A percentile compares a stretch with the other conserved stretches of the same genome.
These are phyloP conservation scores for Aporrectodea caliginosa DNA, from an alignment of 1,140 invertebrate species.

Conservation along the genomic window DNA sequence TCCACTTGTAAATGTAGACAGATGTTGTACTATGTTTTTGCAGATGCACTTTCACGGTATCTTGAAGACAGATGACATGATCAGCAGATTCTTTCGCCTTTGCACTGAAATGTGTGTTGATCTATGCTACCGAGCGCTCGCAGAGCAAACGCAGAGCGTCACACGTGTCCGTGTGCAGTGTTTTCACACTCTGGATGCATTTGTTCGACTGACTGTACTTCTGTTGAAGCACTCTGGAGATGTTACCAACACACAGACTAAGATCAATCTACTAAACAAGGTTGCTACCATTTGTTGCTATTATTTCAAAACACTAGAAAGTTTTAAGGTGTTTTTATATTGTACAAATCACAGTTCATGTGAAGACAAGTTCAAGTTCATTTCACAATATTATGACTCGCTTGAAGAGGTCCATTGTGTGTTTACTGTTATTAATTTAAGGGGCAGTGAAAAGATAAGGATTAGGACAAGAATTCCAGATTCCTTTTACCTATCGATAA, in stretches of 20 bases:
- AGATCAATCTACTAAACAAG: slow-evolving; percentile 95
- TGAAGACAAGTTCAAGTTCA: no score
- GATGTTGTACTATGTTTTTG: slow-evolving; percentile 38
- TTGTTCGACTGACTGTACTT: slow-evolving; percentile 86
- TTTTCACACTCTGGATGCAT: slow-evolving; percentile 92
- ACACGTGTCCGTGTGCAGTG: slow-evolving; percentile 79
- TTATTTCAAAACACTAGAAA: no score
- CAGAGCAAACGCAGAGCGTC: slow-evolving; percentile 56
- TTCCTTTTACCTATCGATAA: no score
- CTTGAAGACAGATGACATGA: slow-evolving; percentile 93
- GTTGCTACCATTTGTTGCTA: no score
- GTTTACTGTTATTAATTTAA: no score
- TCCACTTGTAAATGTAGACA: no score
- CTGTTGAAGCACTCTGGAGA: slow-evolving; percentile 90
- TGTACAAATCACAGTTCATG: no score
- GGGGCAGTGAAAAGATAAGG: no score
- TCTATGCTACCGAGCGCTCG: slow-evolving; percentile 76
- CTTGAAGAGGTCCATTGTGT: no score
- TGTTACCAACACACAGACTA: slow-evolving; percentile 80
- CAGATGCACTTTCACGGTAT: slow-evolving; percentile 96
- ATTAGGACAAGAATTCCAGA: no score
- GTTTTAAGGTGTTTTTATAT: no score
- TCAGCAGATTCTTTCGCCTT: slow-evolving; percentile 93
- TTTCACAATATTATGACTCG: no score
- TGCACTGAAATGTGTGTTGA: slow-evolving; percentile 96